These are phyloP conservation scores for Alouatta palliata DNA, from an alignment of 2,113 vertebrate species.

Conservation along the genomic window DNA sequence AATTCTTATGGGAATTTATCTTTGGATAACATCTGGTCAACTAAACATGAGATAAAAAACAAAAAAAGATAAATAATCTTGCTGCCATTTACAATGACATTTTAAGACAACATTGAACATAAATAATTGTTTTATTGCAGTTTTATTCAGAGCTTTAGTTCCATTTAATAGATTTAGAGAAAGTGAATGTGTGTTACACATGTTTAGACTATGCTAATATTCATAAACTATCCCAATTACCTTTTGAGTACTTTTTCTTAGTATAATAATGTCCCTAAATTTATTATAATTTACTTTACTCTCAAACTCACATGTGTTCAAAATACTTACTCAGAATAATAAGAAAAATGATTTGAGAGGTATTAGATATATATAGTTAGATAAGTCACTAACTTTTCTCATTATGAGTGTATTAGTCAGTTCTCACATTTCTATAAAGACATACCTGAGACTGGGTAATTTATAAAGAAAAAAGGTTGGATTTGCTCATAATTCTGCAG, in stretches of 20 bases:
- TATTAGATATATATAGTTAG: background rate
- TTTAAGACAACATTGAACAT: background rate
- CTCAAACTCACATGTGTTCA: background rate
- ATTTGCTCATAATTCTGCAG: no score
- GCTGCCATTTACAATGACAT: background rate
- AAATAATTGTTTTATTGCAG: constrained; percentile 7
- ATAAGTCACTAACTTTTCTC: background rate
- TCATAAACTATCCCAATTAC: background rate
- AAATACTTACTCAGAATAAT: background rate
- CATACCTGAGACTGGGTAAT: no score
- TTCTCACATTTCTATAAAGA: no score
- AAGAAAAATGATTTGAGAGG: background rate
- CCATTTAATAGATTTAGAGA: background rate
- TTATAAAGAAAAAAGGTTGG: no score
- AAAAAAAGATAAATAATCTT: constrained; percentile 20
- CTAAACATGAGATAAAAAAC: background rate
- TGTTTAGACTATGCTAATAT: background rate
- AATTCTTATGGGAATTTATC: background rate
- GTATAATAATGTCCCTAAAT: background rate
- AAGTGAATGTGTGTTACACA: background rate
- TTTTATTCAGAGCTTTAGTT: background rate
- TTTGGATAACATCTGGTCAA: background rate
- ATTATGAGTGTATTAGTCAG: background rate
- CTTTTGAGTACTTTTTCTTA: background rate
- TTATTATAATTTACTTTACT: background rate